Conservation (phyloP, 2,797 vertebrate species). For the Enteromius anoplus region DNA sequence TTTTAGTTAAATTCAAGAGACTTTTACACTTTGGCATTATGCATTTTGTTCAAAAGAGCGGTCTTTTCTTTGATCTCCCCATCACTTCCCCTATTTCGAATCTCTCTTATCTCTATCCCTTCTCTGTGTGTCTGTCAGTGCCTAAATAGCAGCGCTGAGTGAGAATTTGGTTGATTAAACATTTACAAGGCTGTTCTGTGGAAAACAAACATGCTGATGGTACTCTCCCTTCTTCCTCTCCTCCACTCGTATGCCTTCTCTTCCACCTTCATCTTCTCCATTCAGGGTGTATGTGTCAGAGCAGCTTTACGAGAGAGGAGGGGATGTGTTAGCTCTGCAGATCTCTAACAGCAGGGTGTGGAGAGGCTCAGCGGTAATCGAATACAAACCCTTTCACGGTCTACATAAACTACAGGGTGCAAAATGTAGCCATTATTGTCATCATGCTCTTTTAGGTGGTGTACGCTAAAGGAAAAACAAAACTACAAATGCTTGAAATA, state of each 20-base stretch:
- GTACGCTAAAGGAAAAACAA: neutral
- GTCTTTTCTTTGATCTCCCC: constrained; percentile 5
- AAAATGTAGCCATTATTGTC: neutral
- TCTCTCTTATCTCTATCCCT: neutral
- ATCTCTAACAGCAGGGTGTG: constrained; percentile 30
- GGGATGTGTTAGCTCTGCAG: constrained; percentile 1
- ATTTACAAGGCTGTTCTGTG: constrained; percentile 46
- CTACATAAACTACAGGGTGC: neutral
- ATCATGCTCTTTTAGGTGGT: neutral
- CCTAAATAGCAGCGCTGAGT: constrained; percentile 32
- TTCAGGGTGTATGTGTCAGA: neutral
- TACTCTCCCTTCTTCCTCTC: neutral
- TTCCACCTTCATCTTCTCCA: neutral
- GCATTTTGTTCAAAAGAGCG: neutral
- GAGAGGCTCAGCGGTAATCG: constrained; percentile 6
- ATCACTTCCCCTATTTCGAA: neutral
- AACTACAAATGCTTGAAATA: neutral
- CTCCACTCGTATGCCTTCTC: neutral
- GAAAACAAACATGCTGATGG: constrained; percentile 25
- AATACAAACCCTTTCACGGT: constrained; percentile 30
- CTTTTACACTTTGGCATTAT: neutral
- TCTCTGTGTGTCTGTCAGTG: neutral
- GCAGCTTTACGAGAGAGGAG: neutral
- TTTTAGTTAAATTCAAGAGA: neutral
- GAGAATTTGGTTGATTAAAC: constrained; percentile 47